A percentile compares a stretch with the other conserved stretches of the same genome.
These are phyloP conservation scores for Colius striatus DNA, from an alignment of 2,113 vertebrate genomes.

Conservation along the genomic window DNA sequence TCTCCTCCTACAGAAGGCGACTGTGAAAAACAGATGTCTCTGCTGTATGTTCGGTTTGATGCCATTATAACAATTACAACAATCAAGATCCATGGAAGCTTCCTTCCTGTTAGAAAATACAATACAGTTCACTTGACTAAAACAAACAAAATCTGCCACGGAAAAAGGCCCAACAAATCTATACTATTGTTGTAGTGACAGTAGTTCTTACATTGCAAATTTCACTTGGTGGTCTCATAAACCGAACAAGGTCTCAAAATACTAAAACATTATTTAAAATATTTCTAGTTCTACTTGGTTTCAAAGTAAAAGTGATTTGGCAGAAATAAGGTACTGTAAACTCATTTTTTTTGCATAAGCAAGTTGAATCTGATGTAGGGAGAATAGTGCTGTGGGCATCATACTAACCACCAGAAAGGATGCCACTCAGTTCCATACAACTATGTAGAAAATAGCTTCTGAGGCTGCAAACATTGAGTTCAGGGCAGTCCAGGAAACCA, in stretches of 20 bases:
- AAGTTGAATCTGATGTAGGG: not conserved
- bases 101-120: constrained; percentile 52
- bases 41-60: constrained; percentile 35
- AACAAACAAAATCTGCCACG: constrained; percentile 46
- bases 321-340: not conserved
- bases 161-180: constrained; percentile 15
- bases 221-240: not conserved
- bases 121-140: constrained; percentile 20
- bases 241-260: not conserved
- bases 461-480: not conserved
- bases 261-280: not conserved
- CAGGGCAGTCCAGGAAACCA: not conserved
- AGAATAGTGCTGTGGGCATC: not conserved
- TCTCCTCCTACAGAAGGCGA: constrained; percentile 43
- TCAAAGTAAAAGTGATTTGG: not conserved
- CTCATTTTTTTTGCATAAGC: not conserved
- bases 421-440: not conserved
- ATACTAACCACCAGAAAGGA: not conserved
- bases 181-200: not conserved
- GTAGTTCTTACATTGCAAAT: not conserved
- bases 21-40: constrained; percentile 56
- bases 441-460: accelerated
- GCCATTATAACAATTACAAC: constrained; percentile 39
- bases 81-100: not conserved
- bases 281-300: not conserved